Evolutionary conservation across 2,797 vertebrate genomes (phyloP).

Genomic region (Caiman crocodilus): DNA sequence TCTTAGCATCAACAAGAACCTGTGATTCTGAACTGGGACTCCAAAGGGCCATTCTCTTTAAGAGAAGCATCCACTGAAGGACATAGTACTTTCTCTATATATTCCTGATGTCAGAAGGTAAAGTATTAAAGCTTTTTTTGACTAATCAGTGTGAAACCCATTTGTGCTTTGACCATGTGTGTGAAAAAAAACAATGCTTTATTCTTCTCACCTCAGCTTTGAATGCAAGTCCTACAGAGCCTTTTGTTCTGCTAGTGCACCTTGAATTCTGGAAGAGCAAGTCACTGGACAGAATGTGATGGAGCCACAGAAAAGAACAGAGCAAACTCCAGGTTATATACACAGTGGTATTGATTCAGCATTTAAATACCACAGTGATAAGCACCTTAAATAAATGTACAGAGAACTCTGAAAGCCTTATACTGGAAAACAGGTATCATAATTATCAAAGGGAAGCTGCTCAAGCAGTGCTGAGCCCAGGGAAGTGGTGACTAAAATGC

Average conservation of each 20-base stretch:
- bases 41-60: fast-evolving
- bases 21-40: background rate
- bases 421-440: background rate
- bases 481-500: background rate
- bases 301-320: background rate
- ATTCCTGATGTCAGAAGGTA: background rate
- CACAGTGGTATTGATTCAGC: background rate
- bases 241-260: background rate
- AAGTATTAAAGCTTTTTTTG: background rate
- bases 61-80: background rate
- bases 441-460: background rate
- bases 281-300: background rate
- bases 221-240: background rate
- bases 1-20: fast-evolving
- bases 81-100: background rate
- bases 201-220: fast-evolving
- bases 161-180: background rate
- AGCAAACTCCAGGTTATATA: background rate
- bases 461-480: background rate
- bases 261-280: background rate
- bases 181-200: background rate
- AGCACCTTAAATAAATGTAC: background rate
- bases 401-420: background rate
- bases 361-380: background rate
- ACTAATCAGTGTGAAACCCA: background rate